phyloP scores from a whole-genome alignment of 2,888 invertebrate species.

The Chloroclysta siterata region DNA sequence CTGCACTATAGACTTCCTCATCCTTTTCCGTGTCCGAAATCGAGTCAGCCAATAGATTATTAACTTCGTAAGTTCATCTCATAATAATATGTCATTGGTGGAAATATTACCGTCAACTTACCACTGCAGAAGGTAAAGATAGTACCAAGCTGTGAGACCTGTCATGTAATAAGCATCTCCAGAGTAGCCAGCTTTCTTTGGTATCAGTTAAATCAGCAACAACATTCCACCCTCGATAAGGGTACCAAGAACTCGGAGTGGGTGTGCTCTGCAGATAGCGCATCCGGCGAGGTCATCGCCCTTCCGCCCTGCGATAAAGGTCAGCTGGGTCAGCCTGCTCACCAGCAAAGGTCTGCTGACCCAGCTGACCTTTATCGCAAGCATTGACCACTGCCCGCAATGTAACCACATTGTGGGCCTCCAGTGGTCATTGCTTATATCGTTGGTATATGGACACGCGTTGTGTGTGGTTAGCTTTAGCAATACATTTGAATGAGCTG shows the following conservation, averaged over 20 bases:
- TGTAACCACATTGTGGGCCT: conserved; percentile 36
- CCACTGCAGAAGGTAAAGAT: too few species aligned
- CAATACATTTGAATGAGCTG: neutral
- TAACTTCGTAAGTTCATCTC: too few species aligned
- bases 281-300: conserved; percentile 75
- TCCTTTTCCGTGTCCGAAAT: too few species aligned
- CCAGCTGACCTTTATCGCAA: too few species aligned
- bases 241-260: conserved; percentile 47
- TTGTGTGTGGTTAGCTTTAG: neutral
- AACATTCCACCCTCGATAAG: conserved; percentile 25
- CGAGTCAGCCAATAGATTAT: too few species aligned
- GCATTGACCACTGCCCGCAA: too few species aligned
- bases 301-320: conserved; percentile 69
- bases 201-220: conserved; percentile 16
- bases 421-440: conserved; percentile 18
- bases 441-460: neutral
- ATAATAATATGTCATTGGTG: too few species aligned
- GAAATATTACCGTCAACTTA: too few species aligned
- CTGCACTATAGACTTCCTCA: too few species aligned
- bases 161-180: neutral
- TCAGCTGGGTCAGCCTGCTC: conserved; percentile 57
- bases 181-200: neutral
- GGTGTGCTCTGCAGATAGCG: conserved; percentile 54
- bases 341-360: too few species aligned
- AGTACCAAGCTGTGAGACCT: neutral